A percentile compares a stretch with the other conserved stretches of the same genome.
phyloP scores from a whole-genome alignment of 2,888 invertebrate genomes.

The Neocrepidodera transversa region DNA sequence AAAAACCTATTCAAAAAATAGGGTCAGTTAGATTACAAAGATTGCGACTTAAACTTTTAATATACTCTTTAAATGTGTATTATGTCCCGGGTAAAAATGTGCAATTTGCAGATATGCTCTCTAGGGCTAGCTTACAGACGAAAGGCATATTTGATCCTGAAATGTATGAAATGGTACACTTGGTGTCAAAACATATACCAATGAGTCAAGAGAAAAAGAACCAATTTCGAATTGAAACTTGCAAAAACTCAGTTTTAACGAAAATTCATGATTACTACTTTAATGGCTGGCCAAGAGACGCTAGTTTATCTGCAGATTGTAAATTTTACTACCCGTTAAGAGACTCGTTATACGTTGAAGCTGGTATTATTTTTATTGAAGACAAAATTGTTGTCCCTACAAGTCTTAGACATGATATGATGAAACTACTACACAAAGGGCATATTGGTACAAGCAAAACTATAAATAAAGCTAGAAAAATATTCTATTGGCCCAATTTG shows the following conservation, averaged over 20 bases:
- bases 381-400: conserved; percentile 7
- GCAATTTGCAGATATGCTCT: conserved; percentile 40
- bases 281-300: conserved; percentile 38
- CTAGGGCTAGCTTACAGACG: conserved; percentile 29
- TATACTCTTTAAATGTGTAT: conserved; percentile 32
- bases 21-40: conserved; percentile 25
- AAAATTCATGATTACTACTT: conserved; percentile 36
- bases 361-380: conserved; percentile 20
- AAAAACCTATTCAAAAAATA: neutral
- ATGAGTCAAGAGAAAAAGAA: conserved; percentile 33
- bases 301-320: neutral
- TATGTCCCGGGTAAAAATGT: conserved; percentile 38
- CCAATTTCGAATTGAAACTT: conserved; percentile 27
- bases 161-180: conserved; percentile 38
- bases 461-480: conserved; percentile 7
- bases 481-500: too few species aligned
- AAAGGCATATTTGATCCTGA: conserved; percentile 22
- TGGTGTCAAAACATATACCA: conserved; percentile 35
- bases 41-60: conserved; percentile 36
- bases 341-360: conserved; percentile 36
- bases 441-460: conserved; percentile 17
- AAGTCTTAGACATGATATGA: conserved; percentile 1
- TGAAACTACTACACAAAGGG: conserved; percentile 13
- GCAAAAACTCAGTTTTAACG: conserved; percentile 22
- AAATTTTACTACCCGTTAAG: conserved; percentile 29